Conservation (phyloP, 2,797 vertebrate species). For the Sphenopsis melanotis region DNA sequence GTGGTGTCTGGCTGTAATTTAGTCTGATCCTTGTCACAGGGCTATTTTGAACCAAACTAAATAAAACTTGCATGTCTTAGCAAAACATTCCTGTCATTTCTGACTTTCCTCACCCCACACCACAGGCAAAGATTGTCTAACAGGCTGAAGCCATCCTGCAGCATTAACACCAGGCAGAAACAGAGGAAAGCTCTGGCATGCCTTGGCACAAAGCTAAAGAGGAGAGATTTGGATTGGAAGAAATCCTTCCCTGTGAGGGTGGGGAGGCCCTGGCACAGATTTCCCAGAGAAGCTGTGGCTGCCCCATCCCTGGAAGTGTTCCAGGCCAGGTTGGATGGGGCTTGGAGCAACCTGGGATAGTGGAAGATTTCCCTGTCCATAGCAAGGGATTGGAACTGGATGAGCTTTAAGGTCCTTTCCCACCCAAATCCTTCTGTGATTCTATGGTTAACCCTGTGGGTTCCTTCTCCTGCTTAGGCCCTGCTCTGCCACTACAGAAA, state of each 20-base stretch:
- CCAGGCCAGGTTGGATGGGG: background rate
- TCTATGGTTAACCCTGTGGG: fast-evolving
- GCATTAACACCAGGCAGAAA: background rate
- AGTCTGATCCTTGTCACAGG: background rate
- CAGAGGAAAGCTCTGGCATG: background rate
- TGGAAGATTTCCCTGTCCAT: background rate
- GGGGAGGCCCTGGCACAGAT: background rate
- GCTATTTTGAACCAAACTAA: constrained; percentile 44
- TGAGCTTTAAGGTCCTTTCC: background rate
- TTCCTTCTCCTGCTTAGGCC: background rate
- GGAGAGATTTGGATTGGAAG: background rate
- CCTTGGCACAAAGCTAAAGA: background rate
- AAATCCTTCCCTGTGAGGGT: background rate
- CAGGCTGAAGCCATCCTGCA: background rate
- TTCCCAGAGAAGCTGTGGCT: background rate
- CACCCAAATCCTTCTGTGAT: background rate
- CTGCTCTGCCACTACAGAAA: background rate
- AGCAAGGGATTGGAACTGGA: background rate
- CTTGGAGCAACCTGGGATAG: background rate
- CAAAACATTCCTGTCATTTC: constrained; percentile 54
- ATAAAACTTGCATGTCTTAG: constrained; percentile 28
- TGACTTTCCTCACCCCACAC: background rate
- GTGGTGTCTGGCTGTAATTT: background rate
- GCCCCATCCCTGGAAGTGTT: background rate
- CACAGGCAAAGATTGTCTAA: background rate